Evolutionary conservation across 2,888 invertebrate species (phyloP), one percentile per base, ranked within the genome.

Genomic region (Synergus gifuensis): DNA sequence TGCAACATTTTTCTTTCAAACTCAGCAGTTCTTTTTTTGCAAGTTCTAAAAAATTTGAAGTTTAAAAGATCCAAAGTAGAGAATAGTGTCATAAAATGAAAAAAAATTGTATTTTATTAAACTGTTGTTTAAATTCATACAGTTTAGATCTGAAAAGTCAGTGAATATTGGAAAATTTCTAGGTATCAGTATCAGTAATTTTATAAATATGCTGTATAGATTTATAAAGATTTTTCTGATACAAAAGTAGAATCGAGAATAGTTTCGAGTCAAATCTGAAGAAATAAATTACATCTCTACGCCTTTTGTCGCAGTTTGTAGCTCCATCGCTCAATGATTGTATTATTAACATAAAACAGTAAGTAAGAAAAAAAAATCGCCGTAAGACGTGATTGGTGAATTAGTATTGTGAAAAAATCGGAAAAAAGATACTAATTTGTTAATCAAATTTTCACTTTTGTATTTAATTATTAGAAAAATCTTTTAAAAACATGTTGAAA

Each of bases 271-370:
- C 54, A n/a, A n/a, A 18, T n/a, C 3, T n/a, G 9, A 54, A 28
- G 22, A 54, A 49, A 54, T 4, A 44, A 22, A 46, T 36, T 36
- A 46, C 7, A 9, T 22, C 46, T 22, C 28, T 54, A 73, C 49
- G 36, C 22, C 36, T 54, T 73, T 73, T 54, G 73, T 73, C 73
- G 49, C 76, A 76, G 66, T 81, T 76, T n/a, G 18, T 60, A 62
- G 78, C 73, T 78, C 67, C 67, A 76, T 76, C 54, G 80, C 76
- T 81, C 78, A 81, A 78, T 78, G 78, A 78, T 78, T 80, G 78
- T 81, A 78, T 76, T 78, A 80, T 54, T 76, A 62, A n/a, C 54
- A 54, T 73, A 36, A 76, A 54, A 58, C 28, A 22, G 76, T 76
- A 76, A 73, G 49, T 46, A 42, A 67, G 18, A 22, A 28, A 46